These are phyloP conservation scores for Conus ventricosus DNA, from an alignment of 1,140 invertebrate species.

Conservation along the genomic window DNA sequence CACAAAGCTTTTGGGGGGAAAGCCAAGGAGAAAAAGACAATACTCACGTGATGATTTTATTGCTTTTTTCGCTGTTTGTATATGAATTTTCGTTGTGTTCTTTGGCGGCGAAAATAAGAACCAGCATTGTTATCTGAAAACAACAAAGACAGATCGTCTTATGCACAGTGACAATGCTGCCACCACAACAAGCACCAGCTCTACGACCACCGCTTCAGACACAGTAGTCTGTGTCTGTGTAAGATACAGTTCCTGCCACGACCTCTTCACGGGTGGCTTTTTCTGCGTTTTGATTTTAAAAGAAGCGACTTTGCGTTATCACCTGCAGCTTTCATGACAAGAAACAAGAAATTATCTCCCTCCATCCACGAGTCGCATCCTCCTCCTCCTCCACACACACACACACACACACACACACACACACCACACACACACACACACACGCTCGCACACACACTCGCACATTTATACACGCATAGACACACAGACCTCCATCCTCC, in stretches of 20 bases:
- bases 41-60: conserved; percentile 74
- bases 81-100: conserved; percentile 76
- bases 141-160: background rate
- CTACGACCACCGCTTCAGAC: too few relatives aligned
- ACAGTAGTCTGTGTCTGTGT: too few relatives aligned
- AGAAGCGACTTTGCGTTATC: too few relatives aligned
- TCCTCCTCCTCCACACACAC: background rate
- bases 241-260: too few relatives aligned
- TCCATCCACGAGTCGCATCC: background rate
- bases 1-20: too few relatives aligned
- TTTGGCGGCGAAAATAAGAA: conserved; percentile 75
- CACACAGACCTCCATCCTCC: too few relatives aligned
- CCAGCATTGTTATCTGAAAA: conserved; percentile 73
- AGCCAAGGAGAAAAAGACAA: background rate
- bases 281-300: too few relatives aligned
- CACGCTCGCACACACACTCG: background rate
- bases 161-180: background rate
- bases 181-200: background rate
- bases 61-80: conserved; percentile 75
- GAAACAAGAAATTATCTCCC: background rate
- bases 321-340: too few relatives aligned
- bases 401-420: conserved; percentile 1
- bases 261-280: too few relatives aligned
- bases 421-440: background rate
- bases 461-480: too few relatives aligned